Evolutionary conservation across 2,113 vertebrate genomes (phyloP), one percentile per base, ranked within the genome.

Genomic region (Ovis canadensis): DNA sequence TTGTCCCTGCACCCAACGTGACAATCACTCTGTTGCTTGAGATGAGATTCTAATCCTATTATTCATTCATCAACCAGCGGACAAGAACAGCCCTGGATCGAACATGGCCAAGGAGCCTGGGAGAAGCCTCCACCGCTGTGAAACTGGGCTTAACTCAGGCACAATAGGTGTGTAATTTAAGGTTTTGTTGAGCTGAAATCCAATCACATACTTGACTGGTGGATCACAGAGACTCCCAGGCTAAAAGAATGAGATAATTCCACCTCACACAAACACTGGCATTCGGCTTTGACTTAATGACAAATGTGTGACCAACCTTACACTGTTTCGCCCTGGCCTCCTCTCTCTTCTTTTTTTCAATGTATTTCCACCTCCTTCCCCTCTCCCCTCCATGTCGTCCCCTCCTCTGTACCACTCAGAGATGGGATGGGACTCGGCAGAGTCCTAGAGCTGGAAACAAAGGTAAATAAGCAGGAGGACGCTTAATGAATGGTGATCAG

Each of bases 81-180:
- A 99, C 99, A 99, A 99, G 99, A 99, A 98, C 98, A 98, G 98
- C 98, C 98, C 98, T 98, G 98, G 99, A 99, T 99, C 98, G 99
- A 99, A 99, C 98, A 97, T 98, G 98, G 99, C 99, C 99, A 99
- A 99, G 99, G 99, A 99, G 99, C 99, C 99, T 96, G 98, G 98
- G 98, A 99, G 98, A 98, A 98, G 98, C 98, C 99, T 99, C 98
- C 98, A 99, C 99, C 88, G 96, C 99, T 99, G 99, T 99, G 99
- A 99, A 99, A 99, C 99, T 98, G 98, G 99, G 99, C 99, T 99
- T 99, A 99, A 99, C 99, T 98, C 98, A 94, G 98, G 98, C 99
- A 99, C 99, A 99, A 99, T 99, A 99, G 99, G 99, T 99, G 99
- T 99, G 99, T 99, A 99, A 99, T 99, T 99, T 99, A 99, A 99